phyloP scores from a whole-genome alignment of 2,797 vertebrate species.

The Mycteria americana region DNA sequence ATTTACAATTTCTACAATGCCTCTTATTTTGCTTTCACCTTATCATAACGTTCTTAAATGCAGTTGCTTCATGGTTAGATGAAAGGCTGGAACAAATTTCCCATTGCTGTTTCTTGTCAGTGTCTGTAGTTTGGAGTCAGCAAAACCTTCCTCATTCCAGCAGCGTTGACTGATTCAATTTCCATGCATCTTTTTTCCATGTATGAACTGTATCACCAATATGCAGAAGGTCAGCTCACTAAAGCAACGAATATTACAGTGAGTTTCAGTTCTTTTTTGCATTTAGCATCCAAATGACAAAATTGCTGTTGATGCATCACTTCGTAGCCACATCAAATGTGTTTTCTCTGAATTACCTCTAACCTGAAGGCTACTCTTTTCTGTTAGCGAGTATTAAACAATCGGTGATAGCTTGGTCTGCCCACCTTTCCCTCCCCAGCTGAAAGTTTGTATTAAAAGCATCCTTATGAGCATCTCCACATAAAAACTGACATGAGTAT shows the following conservation, averaged over 20 bases:
- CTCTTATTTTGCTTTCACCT: slow-evolving; percentile 41
- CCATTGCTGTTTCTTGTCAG: neutral
- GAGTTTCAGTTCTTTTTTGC: neutral
- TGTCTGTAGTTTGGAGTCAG: slow-evolving; percentile 17
- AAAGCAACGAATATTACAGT: neutral
- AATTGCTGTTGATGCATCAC: slow-evolving; percentile 6
- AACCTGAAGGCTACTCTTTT: neutral
- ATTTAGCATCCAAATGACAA: neutral
- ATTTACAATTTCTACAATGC: slow-evolving; percentile 31
- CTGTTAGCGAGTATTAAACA: neutral
- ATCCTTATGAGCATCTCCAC: neutral
- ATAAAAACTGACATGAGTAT: neutral
- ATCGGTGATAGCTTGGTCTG: neutral
- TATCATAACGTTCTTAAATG: slow-evolving; percentile 16
- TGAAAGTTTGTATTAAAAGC: neutral
- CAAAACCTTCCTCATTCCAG: slow-evolving; percentile 13
- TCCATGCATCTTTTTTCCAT: neutral
- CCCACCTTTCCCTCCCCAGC: neutral
- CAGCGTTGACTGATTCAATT: neutral
- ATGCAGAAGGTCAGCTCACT: slow-evolving; percentile 27
- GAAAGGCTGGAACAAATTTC: slow-evolving; percentile 48
- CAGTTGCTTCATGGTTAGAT: slow-evolving; percentile 14
- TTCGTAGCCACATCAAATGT: neutral
- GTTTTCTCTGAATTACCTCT: neutral
- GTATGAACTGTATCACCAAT: slow-evolving; percentile 29